A percentile compares a stretch with the other conserved stretches of the same genome.
phyloP scores from a whole-genome alignment of 2,113 vertebrate genomes.

The Sander lucioperca region DNA sequence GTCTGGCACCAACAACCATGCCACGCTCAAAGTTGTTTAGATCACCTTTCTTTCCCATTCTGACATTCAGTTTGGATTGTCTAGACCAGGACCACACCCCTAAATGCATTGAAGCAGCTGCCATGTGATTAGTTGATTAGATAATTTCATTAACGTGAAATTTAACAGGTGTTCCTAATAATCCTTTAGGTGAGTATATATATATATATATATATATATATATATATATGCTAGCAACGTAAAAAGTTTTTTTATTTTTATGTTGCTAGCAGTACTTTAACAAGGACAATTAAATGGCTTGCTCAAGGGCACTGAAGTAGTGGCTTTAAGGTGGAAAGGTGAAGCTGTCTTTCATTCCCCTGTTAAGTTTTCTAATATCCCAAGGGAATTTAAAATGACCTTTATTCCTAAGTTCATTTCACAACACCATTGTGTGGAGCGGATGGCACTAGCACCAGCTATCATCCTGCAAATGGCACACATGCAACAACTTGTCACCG shows the following conservation, averaged over 20 bases:
- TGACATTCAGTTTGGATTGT: no score
- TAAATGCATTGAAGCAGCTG: no score
- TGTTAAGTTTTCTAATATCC: constrained; percentile 18
- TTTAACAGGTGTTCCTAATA: no score
- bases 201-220: no score
- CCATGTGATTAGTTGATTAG: no score
- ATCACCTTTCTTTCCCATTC: no score
- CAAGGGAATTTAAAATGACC: constrained; percentile 12
- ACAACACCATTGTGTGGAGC: constrained; percentile 7
- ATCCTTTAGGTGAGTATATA: no score
- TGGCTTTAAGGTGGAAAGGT: constrained; percentile 2
- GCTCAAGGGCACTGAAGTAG: not conserved
- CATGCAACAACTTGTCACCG: constrained; percentile 51
- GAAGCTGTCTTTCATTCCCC: constrained; percentile 2
- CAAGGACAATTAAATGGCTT: not conserved
- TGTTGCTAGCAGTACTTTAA: not conserved
- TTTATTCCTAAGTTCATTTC: constrained; percentile 22
- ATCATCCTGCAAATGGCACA: constrained; percentile 53
- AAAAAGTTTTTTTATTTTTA: not conserved
- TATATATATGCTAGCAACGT: no score
- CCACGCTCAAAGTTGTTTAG: no score
- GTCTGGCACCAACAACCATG: no score
- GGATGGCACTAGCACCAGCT: constrained; percentile 18
- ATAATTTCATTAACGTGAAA: no score
- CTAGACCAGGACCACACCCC: no score